These are phyloP conservation scores for Origma solitaria DNA, from an alignment of 2,113 vertebrate species.

Conservation along the genomic window DNA sequence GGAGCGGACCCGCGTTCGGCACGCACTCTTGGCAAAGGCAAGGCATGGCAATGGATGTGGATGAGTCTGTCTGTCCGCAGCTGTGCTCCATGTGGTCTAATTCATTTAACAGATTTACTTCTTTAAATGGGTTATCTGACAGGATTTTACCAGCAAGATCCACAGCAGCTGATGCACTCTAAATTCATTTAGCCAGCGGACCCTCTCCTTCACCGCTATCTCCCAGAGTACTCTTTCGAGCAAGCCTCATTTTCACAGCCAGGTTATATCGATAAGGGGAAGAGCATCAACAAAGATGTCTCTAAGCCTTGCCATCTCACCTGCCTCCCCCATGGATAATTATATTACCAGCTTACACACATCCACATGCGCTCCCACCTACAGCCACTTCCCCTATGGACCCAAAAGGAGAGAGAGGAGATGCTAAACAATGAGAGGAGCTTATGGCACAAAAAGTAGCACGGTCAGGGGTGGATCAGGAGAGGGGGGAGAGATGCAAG, in stretches of 20 bases:
- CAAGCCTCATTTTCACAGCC: constrained; percentile 53
- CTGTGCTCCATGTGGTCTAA: constrained; percentile 15
- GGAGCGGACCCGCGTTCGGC: not conserved
- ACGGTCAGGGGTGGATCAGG: not conserved
- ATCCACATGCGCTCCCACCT: not conserved
- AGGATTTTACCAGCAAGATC: constrained; percentile 21
- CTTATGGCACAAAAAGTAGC: not conserved
- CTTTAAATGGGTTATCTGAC: constrained; percentile 36
- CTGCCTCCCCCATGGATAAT: not conserved
- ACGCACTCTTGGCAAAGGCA: not conserved
- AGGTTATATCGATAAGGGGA: constrained; percentile 24
- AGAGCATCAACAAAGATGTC: not conserved
- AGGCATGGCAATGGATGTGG: not conserved
- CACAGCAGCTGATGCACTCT: not conserved
- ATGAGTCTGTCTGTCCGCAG: not conserved
- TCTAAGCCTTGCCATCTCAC: constrained; percentile 23
- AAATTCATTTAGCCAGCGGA: constrained; percentile 21
- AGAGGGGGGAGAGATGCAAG: not conserved
- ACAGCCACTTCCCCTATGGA: not conserved
- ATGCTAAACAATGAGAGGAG: not conserved
- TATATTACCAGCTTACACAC: not conserved
- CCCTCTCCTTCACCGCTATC: not conserved
- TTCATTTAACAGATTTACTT: constrained; percentile 49
- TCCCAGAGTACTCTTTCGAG: not conserved
- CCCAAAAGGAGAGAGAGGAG: not conserved